Percentiles rank a stretch among this genome's conserved stretches.
phyloP scores from a whole-genome alignment of 2,888 invertebrate species.

The Tricholauxania praeusta region DNA sequence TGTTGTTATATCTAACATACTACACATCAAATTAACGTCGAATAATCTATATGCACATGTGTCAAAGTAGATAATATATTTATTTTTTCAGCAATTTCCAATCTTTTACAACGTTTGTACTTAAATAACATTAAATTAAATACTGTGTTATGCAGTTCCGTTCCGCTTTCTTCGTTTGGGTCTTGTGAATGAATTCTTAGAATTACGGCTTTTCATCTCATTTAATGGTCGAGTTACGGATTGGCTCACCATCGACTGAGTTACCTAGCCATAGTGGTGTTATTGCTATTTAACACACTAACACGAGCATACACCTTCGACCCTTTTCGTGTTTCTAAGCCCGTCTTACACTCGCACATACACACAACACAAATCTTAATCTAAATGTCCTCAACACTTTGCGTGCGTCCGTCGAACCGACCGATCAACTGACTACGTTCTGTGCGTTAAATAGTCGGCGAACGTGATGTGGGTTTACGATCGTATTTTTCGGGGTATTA shows the following conservation, averaged over 20 bases:
- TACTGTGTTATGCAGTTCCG: background rate
- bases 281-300: background rate
- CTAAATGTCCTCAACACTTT: slow-evolving; percentile 30
- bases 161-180: slow-evolving; percentile 9
- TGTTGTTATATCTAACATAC: no score
- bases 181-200: slow-evolving; percentile 39
- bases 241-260: background rate
- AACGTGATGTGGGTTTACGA: slow-evolving; percentile 43
- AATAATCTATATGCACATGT: no score
- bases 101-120: no score
- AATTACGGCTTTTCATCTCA: slow-evolving; percentile 30
- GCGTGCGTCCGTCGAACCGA: background rate
- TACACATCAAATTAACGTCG: no score
- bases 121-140: no score
- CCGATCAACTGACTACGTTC: background rate
- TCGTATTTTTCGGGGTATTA: slow-evolving; percentile 24
- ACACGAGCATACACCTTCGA: background rate
- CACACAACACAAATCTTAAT: slow-evolving; percentile 29
- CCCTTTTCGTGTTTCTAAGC: background rate
- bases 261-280: background rate
- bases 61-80: no score
- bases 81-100: no score
- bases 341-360: background rate
- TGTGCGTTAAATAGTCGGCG: slow-evolving; percentile 34
- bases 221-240: background rate